These are phyloP conservation scores for Aurelia coerulea DNA, from an alignment of 30 jellyfish, hydroid and myxozoan genomes.

Conservation along the genomic window DNA sequence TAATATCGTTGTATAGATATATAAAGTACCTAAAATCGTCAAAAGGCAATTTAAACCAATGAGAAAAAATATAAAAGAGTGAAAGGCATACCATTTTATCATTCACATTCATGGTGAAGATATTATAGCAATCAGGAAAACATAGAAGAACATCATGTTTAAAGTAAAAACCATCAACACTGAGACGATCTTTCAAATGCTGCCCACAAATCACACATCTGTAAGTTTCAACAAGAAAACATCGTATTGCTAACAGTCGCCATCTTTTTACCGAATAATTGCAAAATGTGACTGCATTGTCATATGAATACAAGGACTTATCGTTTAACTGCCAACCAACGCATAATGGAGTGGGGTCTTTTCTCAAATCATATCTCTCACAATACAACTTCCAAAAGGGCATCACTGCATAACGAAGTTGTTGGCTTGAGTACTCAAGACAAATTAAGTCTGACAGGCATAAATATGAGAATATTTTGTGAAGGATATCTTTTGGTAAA, in stretches of 20 bases:
- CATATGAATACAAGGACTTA: constrained; percentile 42
- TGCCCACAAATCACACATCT: constrained; percentile 66
- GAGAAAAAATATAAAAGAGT: not conserved
- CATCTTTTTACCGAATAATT: constrained; percentile 42
- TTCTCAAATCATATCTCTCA: constrained; percentile 11
- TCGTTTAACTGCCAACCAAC: constrained; percentile 68
- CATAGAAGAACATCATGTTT: constrained; percentile 60
- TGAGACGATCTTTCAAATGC: constrained; percentile 55
- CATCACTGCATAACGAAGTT: constrained; percentile 8
- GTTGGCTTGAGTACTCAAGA: constrained; percentile 4
- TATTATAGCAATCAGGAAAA: constrained; percentile 58
- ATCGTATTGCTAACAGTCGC: constrained; percentile 55
- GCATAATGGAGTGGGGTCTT: constrained; percentile 61
- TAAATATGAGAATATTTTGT: constrained; percentile 21
- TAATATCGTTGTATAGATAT: no score
- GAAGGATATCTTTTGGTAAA: constrained; percentile 42
- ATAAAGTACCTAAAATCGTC: no score
- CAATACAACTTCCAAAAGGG: constrained; percentile 52
- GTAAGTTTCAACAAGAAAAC: constrained; percentile 24
- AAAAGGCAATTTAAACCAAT: no score
- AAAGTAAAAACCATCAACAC: constrained; percentile 69
- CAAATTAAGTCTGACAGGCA: constrained; percentile 32
- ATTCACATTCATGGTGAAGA: constrained; percentile 50
- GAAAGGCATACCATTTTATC: constrained; percentile 45
- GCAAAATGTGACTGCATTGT: constrained; percentile 48